Base-by-base conservation (phyloP, 1,140 invertebrate species). In the Drosophila teissieri region DNA sequence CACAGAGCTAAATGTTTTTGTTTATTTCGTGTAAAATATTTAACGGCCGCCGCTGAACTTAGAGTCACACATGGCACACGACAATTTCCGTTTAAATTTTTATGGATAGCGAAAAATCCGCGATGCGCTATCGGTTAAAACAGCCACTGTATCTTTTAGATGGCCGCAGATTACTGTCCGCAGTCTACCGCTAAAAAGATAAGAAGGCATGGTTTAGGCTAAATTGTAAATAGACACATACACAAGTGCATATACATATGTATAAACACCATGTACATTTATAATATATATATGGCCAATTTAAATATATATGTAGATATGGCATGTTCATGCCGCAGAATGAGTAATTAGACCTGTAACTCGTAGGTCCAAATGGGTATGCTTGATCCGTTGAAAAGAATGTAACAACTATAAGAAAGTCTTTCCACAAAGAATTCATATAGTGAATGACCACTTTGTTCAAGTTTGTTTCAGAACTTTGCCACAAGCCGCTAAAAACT, bases 161-260 rank as follows among this genome's bases (percentile, higher is more conserved):
- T 86, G 83, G 68, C 63, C 84, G 55, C 67, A 83, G 83, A 76
- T 88, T 83, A 88, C 84, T 86, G 83, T 75, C 77, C 79, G 80
- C 60, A 76, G 75, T 67, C 77, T 88, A 82, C 65, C 77, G 79
- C 86, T 83, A 79, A 64, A 53, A 48, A 88, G 83, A 86, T 86
- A 86, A 84, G 58, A 78, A 62, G 76, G 48, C 73, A 79, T 81
- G 62, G 64, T 79, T 86, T 84, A 40, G 73, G 61, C 73, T 76
- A 76, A 76, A 76, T 53, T 76, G 73, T 75, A 76, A 76, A 76
- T 73, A 73, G 60, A 48, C 74, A 37, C 48, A 37, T 64, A 56
- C 40, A 61, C 19, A 36, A 11, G 15, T 12, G 40, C 11, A 49
- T 31, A 31, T 31, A 31, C 10, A 7, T 31, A 31, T 52, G 11